Evolutionary conservation across 2,113 vertebrate species (phyloP).

Genomic region (Grantiella picta): DNA sequence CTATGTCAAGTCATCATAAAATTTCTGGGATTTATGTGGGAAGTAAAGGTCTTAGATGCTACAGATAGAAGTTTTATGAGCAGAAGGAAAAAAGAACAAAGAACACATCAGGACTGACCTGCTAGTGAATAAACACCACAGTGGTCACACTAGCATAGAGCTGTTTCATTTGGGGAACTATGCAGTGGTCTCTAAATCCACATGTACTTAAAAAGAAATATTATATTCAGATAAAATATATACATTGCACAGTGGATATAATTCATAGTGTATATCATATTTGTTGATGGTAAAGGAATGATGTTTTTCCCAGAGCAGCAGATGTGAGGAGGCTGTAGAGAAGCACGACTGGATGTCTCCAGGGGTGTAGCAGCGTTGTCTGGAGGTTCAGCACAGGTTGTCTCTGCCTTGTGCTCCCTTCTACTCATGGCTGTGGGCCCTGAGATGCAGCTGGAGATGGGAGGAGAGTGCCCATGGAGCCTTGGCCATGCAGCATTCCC

Average conservation of each 20-base stretch:
- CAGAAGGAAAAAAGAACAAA: neutral
- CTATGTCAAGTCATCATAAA: neutral
- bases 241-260: neutral
- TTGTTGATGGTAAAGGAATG: neutral
- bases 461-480: neutral
- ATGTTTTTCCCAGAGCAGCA: neutral
- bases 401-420: neutral
- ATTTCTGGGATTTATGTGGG: neutral
- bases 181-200: fast-evolving
- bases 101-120: neutral
- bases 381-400: neutral
- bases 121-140: neutral
- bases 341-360: fast-evolving
- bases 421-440: neutral
- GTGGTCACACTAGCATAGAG: neutral
- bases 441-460: neutral
- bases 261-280: neutral
- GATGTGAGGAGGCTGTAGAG: neutral
- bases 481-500: neutral
- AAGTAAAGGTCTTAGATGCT: neutral
- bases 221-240: neutral
- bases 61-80: neutral
- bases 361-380: neutral
- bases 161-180: neutral
- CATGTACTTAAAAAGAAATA: neutral